Base-by-base conservation (phyloP, 2,888 invertebrate genomes). In the Gasteruption jaculator region DNA sequence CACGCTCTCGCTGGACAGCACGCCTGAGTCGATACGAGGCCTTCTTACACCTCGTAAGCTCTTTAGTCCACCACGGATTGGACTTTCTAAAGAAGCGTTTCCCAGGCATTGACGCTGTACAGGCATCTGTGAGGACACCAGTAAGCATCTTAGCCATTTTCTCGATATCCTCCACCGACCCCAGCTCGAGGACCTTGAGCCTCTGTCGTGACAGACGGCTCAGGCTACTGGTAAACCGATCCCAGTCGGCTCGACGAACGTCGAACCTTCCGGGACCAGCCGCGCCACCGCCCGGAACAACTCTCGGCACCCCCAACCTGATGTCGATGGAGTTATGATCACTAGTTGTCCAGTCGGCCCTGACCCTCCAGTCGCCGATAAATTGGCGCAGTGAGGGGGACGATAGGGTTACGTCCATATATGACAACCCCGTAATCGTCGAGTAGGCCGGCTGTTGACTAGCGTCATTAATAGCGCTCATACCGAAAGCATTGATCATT, bases 51-150 rank as follows among this genome's bases (percentile, higher is more conserved):
- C 10, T 18, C 1, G 45, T 49, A 1, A 52, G 22, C 6, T 30
- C 36, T 8, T 5, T 2, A 4, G 48, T 52, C 49, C 50, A 52
- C 48, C 51, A 54, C 25, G 47, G 49, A 18, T 47, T 48, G 39
- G 44, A 50, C 47, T 45, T 49, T 7, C 41, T 43, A 38, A 38
- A 50, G 1, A 10, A 19, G 7, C 4, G 12, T n/a, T 40, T 46
- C 2, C 38, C 35, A 2, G 43, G 44, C 30, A 52, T 48, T 1
- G 48, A 37, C n/a, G 15, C 35, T 11, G 12, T 11, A n/a, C 41
- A 49, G 15, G 46, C 47, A 3, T 8, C 26, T 11, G 26, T 41
- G n/a, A 54, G 38, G 27, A 37, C 24, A 2, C 25, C 31, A 2
- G 43, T 43, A 12, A 51, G 35, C 1, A 25, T 20, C 19, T 4